Conservation (phyloP, 2,113 vertebrate species). For the Lanius collurio region DNA sequence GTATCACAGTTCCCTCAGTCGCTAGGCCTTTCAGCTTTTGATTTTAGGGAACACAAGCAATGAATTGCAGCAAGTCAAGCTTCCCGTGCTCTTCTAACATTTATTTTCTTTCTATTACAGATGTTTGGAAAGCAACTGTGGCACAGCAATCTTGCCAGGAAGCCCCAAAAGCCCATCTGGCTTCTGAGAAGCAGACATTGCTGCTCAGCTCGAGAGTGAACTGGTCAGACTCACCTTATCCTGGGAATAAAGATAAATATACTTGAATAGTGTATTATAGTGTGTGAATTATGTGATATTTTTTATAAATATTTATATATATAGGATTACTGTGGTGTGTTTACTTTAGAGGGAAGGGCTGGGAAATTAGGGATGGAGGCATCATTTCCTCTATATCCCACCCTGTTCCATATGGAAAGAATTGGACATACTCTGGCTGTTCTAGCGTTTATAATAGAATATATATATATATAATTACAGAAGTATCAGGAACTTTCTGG, state of each 20-base stretch:
- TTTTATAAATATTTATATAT: not conserved
- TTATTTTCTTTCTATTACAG: not conserved
- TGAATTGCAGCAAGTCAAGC: not conserved
- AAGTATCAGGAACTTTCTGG: not conserved
- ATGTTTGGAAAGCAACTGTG: not conserved
- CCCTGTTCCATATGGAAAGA: not conserved
- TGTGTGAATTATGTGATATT: not conserved
- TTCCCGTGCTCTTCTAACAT: not conserved
- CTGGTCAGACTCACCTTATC: not conserved
- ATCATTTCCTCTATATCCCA: not conserved
- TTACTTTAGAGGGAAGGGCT: not conserved
- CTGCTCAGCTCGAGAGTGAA: not conserved
- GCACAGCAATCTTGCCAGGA: not conserved
- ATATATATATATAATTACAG: not conserved
- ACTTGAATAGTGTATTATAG: rapidly evolving
- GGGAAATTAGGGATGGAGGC: not conserved
- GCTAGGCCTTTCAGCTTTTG: not conserved
- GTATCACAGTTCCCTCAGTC: not conserved
- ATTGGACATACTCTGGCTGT: not conserved
- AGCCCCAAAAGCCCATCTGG: not conserved
- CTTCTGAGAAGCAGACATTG: not conserved
- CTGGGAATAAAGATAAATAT: not conserved
- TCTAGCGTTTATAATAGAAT: not conserved
- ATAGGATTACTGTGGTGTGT: not conserved
- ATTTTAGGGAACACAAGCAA: not conserved